These are phyloP conservation scores for Araneus ventricosus DNA, from an alignment of 1,140 invertebrate species.

Conservation along the genomic window DNA sequence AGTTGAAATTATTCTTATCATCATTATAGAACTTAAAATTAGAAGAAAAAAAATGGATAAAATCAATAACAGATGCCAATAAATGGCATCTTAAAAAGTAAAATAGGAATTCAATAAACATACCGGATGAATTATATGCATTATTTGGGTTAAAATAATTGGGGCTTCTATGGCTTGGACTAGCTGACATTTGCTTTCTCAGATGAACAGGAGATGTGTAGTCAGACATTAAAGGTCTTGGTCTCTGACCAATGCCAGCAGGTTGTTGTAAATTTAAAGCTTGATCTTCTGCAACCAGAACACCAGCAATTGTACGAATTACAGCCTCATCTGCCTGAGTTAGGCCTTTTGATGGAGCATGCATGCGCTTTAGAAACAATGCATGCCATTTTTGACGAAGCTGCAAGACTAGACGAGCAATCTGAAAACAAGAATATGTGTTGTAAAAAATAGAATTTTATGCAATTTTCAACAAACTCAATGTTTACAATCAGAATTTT, in stretches of 20 bases:
- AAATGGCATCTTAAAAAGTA: background rate
- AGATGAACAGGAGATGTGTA: conserved; percentile 67
- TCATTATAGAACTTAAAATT: too few species aligned
- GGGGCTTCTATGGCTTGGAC: conserved; percentile 55
- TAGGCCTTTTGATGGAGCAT: conserved; percentile 85
- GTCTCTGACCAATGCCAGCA: conserved; percentile 88
- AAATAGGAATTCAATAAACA: background rate
- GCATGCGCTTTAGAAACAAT: conserved; percentile 87
- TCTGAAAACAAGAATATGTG: conserved; percentile 77
- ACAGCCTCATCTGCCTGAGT: conserved; percentile 87
- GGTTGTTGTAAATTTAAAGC: conserved; percentile 87
- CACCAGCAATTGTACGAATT: conserved; percentile 85
- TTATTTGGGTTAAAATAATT: conserved; percentile 42
- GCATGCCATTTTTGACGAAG: conserved; percentile 90
- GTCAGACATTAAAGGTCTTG: conserved; percentile 83
- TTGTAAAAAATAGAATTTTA: too few species aligned
- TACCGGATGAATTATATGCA: conserved; percentile 3
- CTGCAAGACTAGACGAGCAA: conserved; percentile 85
- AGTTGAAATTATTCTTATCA: too few species aligned
- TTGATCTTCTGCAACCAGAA: conserved; percentile 87
- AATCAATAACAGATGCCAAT: background rate
- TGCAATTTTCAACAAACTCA: too few species aligned
- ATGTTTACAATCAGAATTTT: too few species aligned
- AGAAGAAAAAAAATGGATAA: too few species aligned
- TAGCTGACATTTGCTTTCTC: conserved; percentile 1